Evolutionary conservation across 2,888 invertebrate genomes (phyloP).

Genomic region (Drosophila merina): DNA sequence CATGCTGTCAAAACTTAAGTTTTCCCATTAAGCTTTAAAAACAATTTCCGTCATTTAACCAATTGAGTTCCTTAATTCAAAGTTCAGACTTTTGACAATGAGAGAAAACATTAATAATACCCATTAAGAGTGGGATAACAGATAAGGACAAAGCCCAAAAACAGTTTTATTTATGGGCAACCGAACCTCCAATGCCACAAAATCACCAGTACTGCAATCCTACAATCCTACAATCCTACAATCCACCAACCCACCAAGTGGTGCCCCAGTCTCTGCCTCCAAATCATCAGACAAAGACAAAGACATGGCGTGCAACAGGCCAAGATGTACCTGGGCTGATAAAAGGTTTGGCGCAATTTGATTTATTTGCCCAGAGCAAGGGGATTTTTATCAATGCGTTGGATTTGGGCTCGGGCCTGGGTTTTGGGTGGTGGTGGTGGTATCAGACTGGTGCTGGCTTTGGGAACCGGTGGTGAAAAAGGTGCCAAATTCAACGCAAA

Average conservation of each 20-base stretch:
- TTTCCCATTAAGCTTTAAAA: conserved; percentile 7
- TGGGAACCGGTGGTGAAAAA: conserved; percentile 24
- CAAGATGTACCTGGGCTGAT: conserved; percentile 34
- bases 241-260: conserved; percentile 9
- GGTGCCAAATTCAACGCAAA: conserved; percentile 45
- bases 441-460: background rate
- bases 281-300: conserved; percentile 25
- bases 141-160: conserved; percentile 34
- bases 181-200: background rate
- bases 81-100: background rate
- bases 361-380: conserved; percentile 36
- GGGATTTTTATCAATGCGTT: conserved; percentile 33
- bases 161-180: conserved; percentile 35
- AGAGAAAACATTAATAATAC: conserved; percentile 33
- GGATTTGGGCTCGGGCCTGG: background rate
- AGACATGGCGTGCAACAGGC: conserved; percentile 11
- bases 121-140: conserved; percentile 18
- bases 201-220: background rate
- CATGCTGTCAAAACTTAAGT: background rate
- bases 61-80: conserved; percentile 7
- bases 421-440: background rate
- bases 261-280: conserved; percentile 1
- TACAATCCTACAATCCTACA: background rate
- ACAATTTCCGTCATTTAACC: conserved; percentile 27
- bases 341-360: conserved; percentile 44